These are phyloP conservation scores for Lasioglossum vierecki DNA, from an alignment of 2,888 invertebrate species.

Conservation along the genomic window DNA sequence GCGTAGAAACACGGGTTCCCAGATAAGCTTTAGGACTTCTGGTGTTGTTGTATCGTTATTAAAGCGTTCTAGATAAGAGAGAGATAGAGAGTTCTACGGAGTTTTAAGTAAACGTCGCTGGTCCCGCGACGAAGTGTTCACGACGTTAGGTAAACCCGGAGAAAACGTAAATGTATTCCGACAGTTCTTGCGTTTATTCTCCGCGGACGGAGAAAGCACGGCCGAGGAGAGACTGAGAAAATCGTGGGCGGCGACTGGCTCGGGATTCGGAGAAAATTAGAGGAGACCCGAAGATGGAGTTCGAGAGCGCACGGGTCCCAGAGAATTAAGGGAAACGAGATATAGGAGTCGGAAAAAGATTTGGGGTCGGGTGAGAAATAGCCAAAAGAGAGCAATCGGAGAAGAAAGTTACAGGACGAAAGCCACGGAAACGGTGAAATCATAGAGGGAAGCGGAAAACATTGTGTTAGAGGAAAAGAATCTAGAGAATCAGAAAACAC, in stretches of 20 bases:
- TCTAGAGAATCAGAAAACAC: background rate
- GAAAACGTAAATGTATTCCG: constrained; percentile 24
- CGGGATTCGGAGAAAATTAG: constrained; percentile 7
- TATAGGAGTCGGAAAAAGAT: constrained; percentile 2
- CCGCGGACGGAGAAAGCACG: background rate
- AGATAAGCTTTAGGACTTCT: constrained; percentile 39
- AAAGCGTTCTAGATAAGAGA: constrained; percentile 58
- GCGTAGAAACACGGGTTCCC: constrained; percentile 13
- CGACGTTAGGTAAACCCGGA: constrained; percentile 41
- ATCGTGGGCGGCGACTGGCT: background rate
- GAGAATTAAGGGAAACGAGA: constrained; percentile 9
- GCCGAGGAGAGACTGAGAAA: background rate
- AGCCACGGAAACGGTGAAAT: background rate
- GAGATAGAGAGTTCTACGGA: constrained; percentile 44
- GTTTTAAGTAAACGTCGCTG: constrained; percentile 41
- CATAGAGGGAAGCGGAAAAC: background rate
- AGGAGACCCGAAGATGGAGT: background rate
- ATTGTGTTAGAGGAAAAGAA: background rate
- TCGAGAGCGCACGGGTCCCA: background rate
- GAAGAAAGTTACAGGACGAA: background rate
- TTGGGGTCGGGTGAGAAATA: constrained; percentile 23
- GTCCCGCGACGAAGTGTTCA: constrained; percentile 29
- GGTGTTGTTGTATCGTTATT: constrained; percentile 42
- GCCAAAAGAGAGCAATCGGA: background rate
- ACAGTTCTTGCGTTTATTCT: constrained; percentile 39